Evolutionary conservation across 2,888 invertebrate species (phyloP).

Genomic region (Callinectes sapidus): DNA sequence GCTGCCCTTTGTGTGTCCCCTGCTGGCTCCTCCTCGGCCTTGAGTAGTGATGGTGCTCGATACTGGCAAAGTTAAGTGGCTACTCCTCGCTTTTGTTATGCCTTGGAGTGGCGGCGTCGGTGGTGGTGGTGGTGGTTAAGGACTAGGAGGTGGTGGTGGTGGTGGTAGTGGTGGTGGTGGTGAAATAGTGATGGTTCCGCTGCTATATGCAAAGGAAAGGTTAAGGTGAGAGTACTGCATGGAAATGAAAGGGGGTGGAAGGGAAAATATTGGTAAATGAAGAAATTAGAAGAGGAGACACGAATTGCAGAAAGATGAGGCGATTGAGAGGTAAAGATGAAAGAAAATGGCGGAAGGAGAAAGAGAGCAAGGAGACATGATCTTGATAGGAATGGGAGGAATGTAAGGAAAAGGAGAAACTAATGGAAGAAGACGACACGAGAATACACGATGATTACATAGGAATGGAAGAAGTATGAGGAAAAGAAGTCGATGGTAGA

Average conservation of each 20-base stretch:
- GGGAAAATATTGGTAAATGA: neutral
- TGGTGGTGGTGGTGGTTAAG: constrained; percentile 4
- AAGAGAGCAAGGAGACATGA: neutral
- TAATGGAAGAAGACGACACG: neutral
- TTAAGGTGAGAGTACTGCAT: neutral
- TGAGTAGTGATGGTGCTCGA: constrained; percentile 1
- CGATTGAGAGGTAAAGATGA: neutral
- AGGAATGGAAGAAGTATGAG: neutral
- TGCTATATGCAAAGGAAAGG: neutral
- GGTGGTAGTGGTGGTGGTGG: neutral
- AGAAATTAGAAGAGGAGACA: neutral
- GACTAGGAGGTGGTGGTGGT: neutral
- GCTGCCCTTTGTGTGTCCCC: neutral
- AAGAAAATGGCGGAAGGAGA: neutral
- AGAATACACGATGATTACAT: neutral
- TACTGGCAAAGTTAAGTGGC: constrained; percentile 8
- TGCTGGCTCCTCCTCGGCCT: neutral
- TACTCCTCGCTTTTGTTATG: constrained; percentile 28
- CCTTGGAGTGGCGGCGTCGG: neutral
- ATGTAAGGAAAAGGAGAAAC: neutral
- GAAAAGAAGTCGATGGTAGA: neutral
- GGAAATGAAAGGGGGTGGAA: neutral
- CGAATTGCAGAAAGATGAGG: neutral
- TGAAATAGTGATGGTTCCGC: neutral
- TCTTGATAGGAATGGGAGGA: neutral